These are phyloP conservation scores for Lamellibrachia columna DNA, from an alignment of 2,888 invertebrate species.

Conservation along the genomic window DNA sequence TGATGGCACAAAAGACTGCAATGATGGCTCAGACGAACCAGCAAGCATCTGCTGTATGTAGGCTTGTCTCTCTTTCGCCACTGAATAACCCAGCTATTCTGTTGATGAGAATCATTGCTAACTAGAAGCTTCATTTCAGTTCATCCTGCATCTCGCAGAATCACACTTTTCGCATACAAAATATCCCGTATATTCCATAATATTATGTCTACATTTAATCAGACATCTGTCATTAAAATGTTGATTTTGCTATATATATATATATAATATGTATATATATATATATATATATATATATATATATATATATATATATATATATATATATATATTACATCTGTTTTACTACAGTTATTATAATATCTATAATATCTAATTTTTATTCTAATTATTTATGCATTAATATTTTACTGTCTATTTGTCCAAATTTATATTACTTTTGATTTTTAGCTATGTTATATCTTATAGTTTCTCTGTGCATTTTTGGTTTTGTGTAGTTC, in stretches of 20 bases:
- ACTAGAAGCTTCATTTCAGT: not conserved
- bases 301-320: too few species aligned
- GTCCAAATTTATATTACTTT: too few species aligned
- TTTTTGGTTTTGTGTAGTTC: too few species aligned
- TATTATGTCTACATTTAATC: not conserved
- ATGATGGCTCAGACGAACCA: constrained; percentile 29
- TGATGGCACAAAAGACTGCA: constrained; percentile 37
- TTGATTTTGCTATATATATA: not conserved
- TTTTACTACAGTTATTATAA: too few species aligned
- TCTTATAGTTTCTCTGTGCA: too few species aligned
- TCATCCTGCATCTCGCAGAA: too few species aligned
- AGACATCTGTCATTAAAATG: not conserved
- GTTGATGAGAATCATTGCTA: not conserved
- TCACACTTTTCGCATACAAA: not conserved
- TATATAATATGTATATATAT: not conserved
- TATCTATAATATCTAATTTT: too few species aligned
- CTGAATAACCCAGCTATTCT: not conserved
- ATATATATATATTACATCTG: too few species aligned
- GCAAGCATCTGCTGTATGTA: not conserved
- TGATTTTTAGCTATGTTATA: too few species aligned
- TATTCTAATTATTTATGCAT: too few species aligned
- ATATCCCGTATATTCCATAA: not conserved
- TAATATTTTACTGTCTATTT: too few species aligned
- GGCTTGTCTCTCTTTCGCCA: not conserved
- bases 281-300: too few species aligned